Evolutionary conservation across 2,888 invertebrate genomes (phyloP).

Genomic region (Nebria salina): DNA sequence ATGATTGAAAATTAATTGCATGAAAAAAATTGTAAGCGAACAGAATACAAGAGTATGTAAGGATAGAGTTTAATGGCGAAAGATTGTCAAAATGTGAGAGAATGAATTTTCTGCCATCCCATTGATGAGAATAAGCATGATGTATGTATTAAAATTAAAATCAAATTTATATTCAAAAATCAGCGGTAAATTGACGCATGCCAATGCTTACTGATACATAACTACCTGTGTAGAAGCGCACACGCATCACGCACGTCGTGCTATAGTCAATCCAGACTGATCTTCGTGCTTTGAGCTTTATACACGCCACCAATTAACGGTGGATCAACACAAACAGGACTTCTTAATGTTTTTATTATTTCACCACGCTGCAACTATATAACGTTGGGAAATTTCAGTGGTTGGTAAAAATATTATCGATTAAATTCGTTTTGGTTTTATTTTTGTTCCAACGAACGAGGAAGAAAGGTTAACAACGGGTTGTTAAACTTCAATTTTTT

Average conservation of each 20-base stretch:
- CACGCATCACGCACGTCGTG: neutral
- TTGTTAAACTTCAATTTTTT: neutral
- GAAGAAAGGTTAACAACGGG: conserved; percentile 1
- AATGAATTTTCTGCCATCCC: too few relatives aligned
- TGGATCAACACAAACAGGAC: conserved; percentile 9
- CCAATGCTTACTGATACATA: too few relatives aligned
- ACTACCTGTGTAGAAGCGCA: neutral
- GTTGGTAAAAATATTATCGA: conserved; percentile 17
- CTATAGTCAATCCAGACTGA: neutral
- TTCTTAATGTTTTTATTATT: neutral
- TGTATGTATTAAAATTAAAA: too few relatives aligned
- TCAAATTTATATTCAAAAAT: too few relatives aligned
- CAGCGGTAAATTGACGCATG: too few relatives aligned
- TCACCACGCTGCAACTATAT: conserved; percentile 3
- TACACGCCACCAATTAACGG: neutral
- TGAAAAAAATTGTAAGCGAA: too few relatives aligned
- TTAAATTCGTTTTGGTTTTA: conserved; percentile 11
- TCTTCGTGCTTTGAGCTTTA: neutral
- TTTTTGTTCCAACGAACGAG: conserved; percentile 4
- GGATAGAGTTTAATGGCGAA: too few relatives aligned
- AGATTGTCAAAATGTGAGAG: too few relatives aligned
- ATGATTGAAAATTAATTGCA: too few relatives aligned
- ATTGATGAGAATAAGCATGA: too few relatives aligned
- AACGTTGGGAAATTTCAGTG: conserved; percentile 22
- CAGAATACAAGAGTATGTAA: too few relatives aligned